Evolutionary conservation across 2,888 invertebrate genomes (phyloP), one percentile per base, ranked within the genome.

Genomic region (Ennomos erosarius): DNA sequence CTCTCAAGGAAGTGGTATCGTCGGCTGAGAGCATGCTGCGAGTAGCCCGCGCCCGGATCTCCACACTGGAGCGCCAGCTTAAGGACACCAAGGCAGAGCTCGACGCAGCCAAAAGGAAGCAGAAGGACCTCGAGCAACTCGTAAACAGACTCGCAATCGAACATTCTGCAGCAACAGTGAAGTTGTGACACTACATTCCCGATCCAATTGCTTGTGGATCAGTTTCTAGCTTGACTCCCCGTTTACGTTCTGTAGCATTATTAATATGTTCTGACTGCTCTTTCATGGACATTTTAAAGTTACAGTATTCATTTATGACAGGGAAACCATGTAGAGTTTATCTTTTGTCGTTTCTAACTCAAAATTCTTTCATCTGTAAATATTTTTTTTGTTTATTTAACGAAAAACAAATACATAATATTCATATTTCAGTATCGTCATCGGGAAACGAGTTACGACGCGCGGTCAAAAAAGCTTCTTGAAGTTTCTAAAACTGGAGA

Each of bases 401-500:
- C 26, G 26, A 6, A 26, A 52, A 42, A 55, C 11, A 16, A 44
- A 6, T 26, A 26, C 26, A 26, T 36, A 11, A 53, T 16, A 40
- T 54, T 34, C 35, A 45, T 54, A 51, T 63, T 39, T 34, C 74
- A 92, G 91, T 85, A 82, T 71, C 90, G 88, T 37, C 82, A 87
- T 55, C 85, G 91, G 10, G 91, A 91, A 66, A 67, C 80, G 0
- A 85, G 79, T 37, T 89, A 78, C 64, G 91, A 90, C 53, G 82
- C 85, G 1, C 81, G 88, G 8, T 88, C 88, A 1, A 89, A 75
- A 69, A 91, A 88, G 65, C 71, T 90, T 54, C 40, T 87, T 0
- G 87, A 90, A 75, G 79, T 85, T 26, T 88, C 92, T 0, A 91
- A 90, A 77, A 88, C 82, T 55, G 91, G 88, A 37, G 92, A 90